phyloP scores from a whole-genome alignment of 2,113 vertebrate species.

The Aphyosemion australe region DNA sequence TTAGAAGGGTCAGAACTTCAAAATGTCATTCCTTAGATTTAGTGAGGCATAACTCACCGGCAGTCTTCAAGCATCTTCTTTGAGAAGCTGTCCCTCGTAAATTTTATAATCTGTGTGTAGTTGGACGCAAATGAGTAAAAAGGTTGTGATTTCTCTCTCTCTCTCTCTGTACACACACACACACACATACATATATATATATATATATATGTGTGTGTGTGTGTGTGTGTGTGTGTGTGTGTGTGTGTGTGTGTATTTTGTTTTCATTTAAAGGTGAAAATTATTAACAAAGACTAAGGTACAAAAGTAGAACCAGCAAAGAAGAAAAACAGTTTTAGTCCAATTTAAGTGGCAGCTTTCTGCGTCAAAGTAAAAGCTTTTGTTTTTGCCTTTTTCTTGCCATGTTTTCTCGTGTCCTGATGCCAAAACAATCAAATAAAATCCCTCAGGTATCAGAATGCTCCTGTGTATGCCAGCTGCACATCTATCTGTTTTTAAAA shows the following conservation, averaged over 20 bases:
- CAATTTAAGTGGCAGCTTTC: background rate
- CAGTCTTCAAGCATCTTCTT: constrained; percentile 46
- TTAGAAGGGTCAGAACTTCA: constrained; percentile 57
- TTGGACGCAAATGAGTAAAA: constrained; percentile 34
- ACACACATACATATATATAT: background rate
- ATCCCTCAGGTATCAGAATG: background rate
- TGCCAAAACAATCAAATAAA: background rate
- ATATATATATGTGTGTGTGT: too few relatives aligned
- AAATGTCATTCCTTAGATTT: constrained; percentile 64
- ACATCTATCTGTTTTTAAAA: background rate
- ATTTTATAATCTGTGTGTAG: constrained; percentile 46
- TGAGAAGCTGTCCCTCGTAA: constrained; percentile 48
- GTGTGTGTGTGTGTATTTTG: background rate
- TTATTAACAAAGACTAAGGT: background rate
- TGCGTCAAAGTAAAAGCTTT: background rate
- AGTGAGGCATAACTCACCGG: constrained; percentile 44
- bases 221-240: too few relatives aligned
- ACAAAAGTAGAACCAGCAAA: background rate
- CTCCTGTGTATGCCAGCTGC: background rate
- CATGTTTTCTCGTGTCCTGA: background rate
- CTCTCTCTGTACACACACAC: too few relatives aligned
- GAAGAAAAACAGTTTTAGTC: too few relatives aligned
- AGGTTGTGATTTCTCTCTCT: constrained; percentile 1
- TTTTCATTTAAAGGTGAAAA: background rate
- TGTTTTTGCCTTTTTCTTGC: background rate